phyloP scores from a whole-genome alignment of 2,113 vertebrate species.

The Emydura subglobosa region DNA sequence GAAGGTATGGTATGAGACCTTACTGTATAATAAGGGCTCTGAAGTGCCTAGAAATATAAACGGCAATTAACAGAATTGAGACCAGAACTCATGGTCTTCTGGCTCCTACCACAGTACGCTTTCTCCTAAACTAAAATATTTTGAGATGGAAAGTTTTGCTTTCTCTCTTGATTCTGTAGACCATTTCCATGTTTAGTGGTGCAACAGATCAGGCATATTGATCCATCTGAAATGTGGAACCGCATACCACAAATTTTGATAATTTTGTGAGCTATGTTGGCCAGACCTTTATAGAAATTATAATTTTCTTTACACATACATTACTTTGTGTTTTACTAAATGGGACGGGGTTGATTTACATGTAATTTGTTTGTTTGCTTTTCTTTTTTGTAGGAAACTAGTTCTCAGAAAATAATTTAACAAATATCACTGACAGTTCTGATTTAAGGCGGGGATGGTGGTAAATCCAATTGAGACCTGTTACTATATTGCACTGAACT shows the following conservation, averaged over 20 bases:
- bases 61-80: not conserved
- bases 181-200: not conserved
- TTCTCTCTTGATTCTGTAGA: not conserved
- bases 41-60: not conserved
- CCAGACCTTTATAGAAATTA: constrained; percentile 35
- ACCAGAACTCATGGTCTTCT: fast-evolving
- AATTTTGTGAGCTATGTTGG: not conserved
- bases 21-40: not conserved
- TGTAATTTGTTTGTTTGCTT: constrained; percentile 56
- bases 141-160: not conserved
- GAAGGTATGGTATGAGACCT: fast-evolving
- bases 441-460: constrained; percentile 3
- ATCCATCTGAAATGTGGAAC: not conserved
- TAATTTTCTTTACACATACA: constrained; percentile 43
- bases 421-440: constrained; percentile 24
- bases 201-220: not conserved
- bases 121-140: not conserved
- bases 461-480: not conserved
- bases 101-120: not conserved
- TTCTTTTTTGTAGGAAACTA: constrained; percentile 51
- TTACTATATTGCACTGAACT: not conserved
- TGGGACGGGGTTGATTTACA: constrained; percentile 26
- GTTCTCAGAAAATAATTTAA: constrained; percentile 24
- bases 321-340: constrained; percentile 37
- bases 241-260: not conserved